These are phyloP conservation scores for Thereva unica DNA, from an alignment of 2,888 invertebrate genomes.

Conservation along the genomic window DNA sequence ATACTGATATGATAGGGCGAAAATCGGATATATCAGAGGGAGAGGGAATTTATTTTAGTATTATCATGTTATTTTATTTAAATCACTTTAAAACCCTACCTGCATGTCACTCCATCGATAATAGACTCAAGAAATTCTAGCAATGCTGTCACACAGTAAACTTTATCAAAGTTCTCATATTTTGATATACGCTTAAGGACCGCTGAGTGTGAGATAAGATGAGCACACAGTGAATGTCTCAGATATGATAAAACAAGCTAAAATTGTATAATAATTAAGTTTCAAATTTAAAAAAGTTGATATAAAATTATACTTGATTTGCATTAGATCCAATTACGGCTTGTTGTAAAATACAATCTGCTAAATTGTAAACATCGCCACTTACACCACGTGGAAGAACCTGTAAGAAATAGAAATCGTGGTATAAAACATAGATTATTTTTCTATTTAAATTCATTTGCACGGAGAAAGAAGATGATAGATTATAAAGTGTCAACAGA, in stretches of 20 bases:
- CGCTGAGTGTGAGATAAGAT: constrained; percentile 88
- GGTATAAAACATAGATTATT: background rate
- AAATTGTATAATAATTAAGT: constrained; percentile 4
- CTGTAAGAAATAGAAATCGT: constrained; percentile 50
- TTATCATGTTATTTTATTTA: background rate
- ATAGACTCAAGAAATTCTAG: constrained; percentile 81
- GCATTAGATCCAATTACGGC: constrained; percentile 92
- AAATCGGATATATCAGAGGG: too few species aligned
- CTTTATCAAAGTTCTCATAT: constrained; percentile 84
- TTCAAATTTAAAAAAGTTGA: background rate
- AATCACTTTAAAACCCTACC: constrained; percentile 45
- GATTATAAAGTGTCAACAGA: too few species aligned
- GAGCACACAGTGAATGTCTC: constrained; percentile 87
- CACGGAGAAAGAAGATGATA: too few species aligned
- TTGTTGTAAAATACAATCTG: constrained; percentile 92
- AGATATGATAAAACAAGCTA: constrained; percentile 88
- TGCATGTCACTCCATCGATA: constrained; percentile 63
- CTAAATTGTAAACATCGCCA: constrained; percentile 90
- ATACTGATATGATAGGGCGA: too few species aligned
- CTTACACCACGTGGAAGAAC: constrained; percentile 85
- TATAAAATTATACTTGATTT: constrained; percentile 60
- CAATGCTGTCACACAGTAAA: constrained; percentile 84
- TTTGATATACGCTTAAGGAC: constrained; percentile 86
- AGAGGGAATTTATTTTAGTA: background rate
- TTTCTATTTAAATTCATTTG: background rate